These are phyloP conservation scores for Acanthosepion pharaonis DNA, from an alignment of 2,888 invertebrate genomes.

Conservation along the genomic window DNA sequence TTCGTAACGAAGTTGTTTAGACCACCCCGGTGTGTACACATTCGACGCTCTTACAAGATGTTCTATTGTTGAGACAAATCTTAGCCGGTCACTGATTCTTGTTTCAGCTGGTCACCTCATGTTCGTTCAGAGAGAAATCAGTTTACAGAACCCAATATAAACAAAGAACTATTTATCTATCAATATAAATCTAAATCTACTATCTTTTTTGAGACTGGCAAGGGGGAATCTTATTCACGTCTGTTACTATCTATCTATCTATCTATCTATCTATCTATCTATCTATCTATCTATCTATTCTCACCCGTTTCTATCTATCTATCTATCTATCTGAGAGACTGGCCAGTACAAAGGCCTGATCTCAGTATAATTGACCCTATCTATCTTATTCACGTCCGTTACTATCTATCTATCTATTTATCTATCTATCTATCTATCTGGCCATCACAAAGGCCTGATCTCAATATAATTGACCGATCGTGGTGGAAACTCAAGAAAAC, in stretches of 20 bases:
- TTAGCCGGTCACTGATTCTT: background rate
- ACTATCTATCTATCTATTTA: too few species aligned
- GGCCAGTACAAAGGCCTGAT: too few species aligned
- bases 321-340: background rate
- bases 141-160: background rate
- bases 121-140: background rate
- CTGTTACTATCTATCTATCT: background rate
- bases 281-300: background rate
- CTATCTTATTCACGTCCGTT: too few species aligned
- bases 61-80: background rate
- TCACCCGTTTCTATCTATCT: background rate
- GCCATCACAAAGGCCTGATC: too few species aligned
- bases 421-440: too few species aligned
- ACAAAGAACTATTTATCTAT: background rate
- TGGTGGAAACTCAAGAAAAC: too few species aligned
- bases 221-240: too few species aligned
- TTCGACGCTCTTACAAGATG: background rate
- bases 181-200: background rate
- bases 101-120: background rate
- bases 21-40: conserved; percentile 13
- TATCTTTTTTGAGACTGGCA: too few species aligned
- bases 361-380: too few species aligned
- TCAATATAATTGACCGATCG: too few species aligned
- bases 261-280: background rate
- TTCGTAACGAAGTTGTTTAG: background rate